phyloP scores from a whole-genome alignment of 2,888 invertebrate genomes.

The Endotricha flammealis region DNA sequence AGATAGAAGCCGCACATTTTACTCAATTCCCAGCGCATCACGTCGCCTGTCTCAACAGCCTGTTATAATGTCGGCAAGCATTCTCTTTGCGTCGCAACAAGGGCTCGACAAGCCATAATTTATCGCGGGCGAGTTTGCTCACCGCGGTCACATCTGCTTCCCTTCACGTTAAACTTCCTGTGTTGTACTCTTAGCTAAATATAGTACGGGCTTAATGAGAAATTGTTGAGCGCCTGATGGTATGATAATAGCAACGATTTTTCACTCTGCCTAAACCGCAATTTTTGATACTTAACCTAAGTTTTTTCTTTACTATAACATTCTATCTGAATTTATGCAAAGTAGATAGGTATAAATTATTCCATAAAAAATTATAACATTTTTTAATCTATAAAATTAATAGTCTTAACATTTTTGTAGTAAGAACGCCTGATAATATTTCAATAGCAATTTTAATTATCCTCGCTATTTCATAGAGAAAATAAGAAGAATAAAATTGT shows the following conservation, averaged over 20 bases:
- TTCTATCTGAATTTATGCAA: no score
- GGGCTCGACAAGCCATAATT: slow-evolving; percentile 57
- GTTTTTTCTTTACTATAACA: no score
- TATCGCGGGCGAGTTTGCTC: slow-evolving; percentile 36
- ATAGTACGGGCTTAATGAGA: slow-evolving; percentile 7
- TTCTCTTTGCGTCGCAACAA: slow-evolving; percentile 43
- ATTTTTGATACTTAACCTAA: no score
- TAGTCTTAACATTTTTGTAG: no score
- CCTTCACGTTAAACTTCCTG: slow-evolving; percentile 29
- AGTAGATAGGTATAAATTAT: no score
- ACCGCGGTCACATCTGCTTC: slow-evolving; percentile 50
- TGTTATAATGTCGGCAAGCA: slow-evolving; percentile 42
- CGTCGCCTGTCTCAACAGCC: slow-evolving; percentile 33
- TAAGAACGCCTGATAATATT: no score
- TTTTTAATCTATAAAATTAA: no score
- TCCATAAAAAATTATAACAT: no score
- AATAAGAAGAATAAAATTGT: no score
- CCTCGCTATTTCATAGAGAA: no score
- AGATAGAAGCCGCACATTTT: slow-evolving; percentile 2
- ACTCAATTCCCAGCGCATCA: slow-evolving; percentile 26
- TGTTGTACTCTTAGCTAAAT: slow-evolving; percentile 1
- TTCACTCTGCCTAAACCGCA: no score
- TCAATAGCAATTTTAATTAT: no score
- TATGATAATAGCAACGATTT: slow-evolving; percentile 7
- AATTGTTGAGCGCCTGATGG: slow-evolving; percentile 7